Conservation (phyloP, 2,888 invertebrate genomes). For the Napeogenes inachia region DNA sequence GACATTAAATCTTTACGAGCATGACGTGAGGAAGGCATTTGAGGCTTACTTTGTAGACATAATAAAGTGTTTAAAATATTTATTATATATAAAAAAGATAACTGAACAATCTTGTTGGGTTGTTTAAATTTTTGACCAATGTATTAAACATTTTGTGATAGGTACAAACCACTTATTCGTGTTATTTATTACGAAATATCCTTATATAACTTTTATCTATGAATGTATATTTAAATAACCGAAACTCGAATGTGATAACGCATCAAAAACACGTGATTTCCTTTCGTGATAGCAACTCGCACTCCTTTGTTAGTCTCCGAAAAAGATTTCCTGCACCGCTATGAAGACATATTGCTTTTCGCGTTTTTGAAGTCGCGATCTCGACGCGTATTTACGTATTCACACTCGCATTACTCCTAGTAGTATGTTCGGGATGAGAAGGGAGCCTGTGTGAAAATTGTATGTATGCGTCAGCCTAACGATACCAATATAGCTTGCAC, state of each 20-base stretch:
- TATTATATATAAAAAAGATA: neutral
- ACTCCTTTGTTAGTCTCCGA: constrained; percentile 62
- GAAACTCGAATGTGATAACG: constrained; percentile 25
- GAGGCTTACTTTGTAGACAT: constrained; percentile 1
- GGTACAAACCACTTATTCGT: no score
- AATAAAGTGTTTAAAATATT: neutral
- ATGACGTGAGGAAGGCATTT: constrained; percentile 32
- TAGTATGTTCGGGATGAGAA: constrained; percentile 70
- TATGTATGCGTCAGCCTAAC: constrained; percentile 64
- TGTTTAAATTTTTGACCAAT: no score
- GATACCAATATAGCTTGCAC: constrained; percentile 56
- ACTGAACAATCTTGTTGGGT: neutral
- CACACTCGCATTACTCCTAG: constrained; percentile 74
- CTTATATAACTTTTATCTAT: neutral
- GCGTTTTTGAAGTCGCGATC: constrained; percentile 76
- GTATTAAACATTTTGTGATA: no score
- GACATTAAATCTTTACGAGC: constrained; percentile 71
- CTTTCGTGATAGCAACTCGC: constrained; percentile 56
- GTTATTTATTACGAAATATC: neutral
- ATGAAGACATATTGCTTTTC: constrained; percentile 77
- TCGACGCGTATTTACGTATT: constrained; percentile 75
- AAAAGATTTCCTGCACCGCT: constrained; percentile 68
- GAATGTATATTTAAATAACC: constrained; percentile 7
- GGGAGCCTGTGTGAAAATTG: constrained; percentile 57
- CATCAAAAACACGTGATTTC: constrained; percentile 55